Conservation (phyloP, 1,140 invertebrate genomes). For the Euura lappo region DNA sequence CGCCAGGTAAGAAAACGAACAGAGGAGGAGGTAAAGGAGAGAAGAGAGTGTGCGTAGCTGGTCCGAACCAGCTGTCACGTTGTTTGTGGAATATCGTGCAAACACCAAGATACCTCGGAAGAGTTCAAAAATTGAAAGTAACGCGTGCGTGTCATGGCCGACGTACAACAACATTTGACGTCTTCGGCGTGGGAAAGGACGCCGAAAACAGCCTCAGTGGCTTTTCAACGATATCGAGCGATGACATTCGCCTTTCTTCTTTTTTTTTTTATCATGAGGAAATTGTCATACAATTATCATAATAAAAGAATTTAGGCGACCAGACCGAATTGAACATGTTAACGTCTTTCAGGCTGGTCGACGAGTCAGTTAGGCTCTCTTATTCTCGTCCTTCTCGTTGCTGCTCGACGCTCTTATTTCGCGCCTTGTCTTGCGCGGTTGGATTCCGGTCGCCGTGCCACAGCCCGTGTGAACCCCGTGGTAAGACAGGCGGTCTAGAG, state of each 20-base stretch:
- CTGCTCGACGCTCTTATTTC: constrained; percentile 2
- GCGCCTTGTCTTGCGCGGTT: constrained; percentile 2
- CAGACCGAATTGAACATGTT: too few relatives aligned
- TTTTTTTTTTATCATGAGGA: not conserved
- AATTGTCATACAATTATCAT: too few relatives aligned
- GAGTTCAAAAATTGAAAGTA: not conserved
- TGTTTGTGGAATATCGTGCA: too few relatives aligned
- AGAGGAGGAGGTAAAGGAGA: not conserved
- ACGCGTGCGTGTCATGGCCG: not conserved
- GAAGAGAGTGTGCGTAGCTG: not conserved
- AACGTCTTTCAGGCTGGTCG: too few relatives aligned
- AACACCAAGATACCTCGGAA: not conserved
- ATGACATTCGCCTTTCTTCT: not conserved
- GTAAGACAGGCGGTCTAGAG: constrained; percentile 23
- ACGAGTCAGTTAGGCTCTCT: not conserved
- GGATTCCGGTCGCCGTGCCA: constrained; percentile 15
- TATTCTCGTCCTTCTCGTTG: not conserved
- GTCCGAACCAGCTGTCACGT: constrained; percentile 18
- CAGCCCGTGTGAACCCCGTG: constrained; percentile 31
- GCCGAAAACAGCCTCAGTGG: not conserved
- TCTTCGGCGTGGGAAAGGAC: constrained; percentile 6
- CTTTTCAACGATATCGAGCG: not conserved
- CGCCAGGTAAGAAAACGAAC: constrained; percentile 37
- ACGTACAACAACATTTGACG: not conserved
- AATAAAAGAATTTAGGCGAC: too few relatives aligned